Evolutionary conservation across 2,113 vertebrate genomes (phyloP).

Genomic region (Austrofundulus limnaeus): DNA sequence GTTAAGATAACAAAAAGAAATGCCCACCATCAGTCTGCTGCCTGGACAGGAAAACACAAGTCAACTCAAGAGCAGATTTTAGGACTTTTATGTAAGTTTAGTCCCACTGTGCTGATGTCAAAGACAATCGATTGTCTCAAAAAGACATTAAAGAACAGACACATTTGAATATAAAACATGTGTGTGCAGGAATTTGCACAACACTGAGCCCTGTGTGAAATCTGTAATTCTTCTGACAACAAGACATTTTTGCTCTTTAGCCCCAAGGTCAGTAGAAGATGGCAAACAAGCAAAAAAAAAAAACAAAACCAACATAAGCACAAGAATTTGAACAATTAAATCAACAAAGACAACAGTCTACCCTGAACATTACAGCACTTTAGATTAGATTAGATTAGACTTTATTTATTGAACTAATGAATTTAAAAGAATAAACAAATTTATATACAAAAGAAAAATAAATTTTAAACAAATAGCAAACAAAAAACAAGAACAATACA

Average conservation of each 20-base stretch:
- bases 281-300: slow-evolving; percentile 2
- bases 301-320: not conserved
- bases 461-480: too few relatives aligned
- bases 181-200: not conserved
- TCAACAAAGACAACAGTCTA: slow-evolving; percentile 8
- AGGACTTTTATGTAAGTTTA: not conserved
- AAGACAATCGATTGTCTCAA: not conserved
- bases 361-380: slow-evolving; percentile 14
- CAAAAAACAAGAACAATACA: too few relatives aligned
- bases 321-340: not conserved
- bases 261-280: not conserved
- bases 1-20: slow-evolving; percentile 28
- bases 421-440: too few relatives aligned
- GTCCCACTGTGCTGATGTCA: not conserved
- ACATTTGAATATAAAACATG: not conserved
- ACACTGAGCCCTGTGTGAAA: not conserved
- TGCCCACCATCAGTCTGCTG: not conserved
- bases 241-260: slow-evolving; percentile 21
- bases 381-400: too few relatives aligned
- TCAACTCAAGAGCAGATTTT: not conserved
- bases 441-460: too few relatives aligned
- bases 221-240: slow-evolving; percentile 18
- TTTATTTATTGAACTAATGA: too few relatives aligned
- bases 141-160: not conserved
- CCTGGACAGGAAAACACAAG: not conserved